Conservation (phyloP, 2,797 vertebrate genomes). For the Sandelia bainsii region DNA sequence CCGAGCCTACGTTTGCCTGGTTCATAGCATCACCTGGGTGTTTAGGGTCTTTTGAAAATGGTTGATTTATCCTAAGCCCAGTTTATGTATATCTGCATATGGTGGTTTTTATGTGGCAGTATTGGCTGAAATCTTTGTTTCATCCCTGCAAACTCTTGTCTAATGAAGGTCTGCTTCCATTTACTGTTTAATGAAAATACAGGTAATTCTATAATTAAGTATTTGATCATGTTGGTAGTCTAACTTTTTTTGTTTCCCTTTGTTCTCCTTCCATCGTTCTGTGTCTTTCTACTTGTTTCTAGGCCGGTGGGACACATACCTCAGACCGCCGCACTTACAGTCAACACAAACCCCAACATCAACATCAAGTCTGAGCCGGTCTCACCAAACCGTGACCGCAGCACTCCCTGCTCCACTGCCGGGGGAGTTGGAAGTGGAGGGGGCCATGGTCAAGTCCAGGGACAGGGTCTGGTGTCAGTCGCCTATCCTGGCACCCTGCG, state of each 20-base stretch:
- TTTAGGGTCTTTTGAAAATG: conserved; percentile 18
- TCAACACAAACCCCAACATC: conserved; percentile 94
- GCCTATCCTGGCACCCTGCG: conserved; percentile 83
- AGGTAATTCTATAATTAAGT: background rate
- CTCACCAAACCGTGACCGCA: conserved; percentile 93
- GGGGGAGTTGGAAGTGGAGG: conserved; percentile 15
- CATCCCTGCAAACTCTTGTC: conserved; percentile 34
- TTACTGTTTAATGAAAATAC: background rate
- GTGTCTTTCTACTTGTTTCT: conserved; percentile 8
- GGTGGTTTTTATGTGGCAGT: background rate
- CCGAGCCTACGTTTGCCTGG: background rate
- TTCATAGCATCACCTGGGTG: conserved; percentile 9
- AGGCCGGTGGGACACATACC: conserved; percentile 92
- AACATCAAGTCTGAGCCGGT: conserved; percentile 97
- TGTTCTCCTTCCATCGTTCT: conserved; percentile 1
- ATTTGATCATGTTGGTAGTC: background rate
- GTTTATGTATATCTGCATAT: conserved; percentile 14
- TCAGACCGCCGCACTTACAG: conserved; percentile 89
- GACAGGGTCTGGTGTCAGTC: conserved; percentile 71
- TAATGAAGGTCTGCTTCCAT: conserved; percentile 1
- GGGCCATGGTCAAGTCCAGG: conserved; percentile 51
- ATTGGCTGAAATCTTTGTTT: conserved; percentile 36
- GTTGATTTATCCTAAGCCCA: conserved; percentile 2
- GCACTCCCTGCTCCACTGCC: conserved; percentile 86
- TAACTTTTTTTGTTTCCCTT: too few relatives aligned